Conservation (phyloP, 2,797 vertebrate species). For the Intellagama lesueurii region DNA sequence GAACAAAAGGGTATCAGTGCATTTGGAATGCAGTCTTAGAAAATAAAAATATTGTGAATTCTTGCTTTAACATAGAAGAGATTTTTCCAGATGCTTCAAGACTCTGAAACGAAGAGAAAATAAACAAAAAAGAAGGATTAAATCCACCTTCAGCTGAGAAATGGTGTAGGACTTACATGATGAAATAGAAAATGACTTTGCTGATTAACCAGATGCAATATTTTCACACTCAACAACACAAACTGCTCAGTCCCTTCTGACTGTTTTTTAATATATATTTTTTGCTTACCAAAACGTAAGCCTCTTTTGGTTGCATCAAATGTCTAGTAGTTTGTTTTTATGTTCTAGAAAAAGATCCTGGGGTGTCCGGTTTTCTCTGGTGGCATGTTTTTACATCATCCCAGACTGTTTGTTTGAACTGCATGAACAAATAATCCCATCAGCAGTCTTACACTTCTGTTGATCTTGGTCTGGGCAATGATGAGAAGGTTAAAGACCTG, state of each 20-base stretch:
- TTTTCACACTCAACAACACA: neutral
- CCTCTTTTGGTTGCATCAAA: constrained; percentile 23
- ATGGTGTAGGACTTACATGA: neutral
- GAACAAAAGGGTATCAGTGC: neutral
- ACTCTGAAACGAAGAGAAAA: too few species aligned
- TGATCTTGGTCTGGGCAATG: constrained; percentile 67
- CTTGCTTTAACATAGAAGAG: neutral
- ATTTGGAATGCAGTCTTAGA: neutral
- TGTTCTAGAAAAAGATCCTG: neutral
- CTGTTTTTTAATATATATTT: constrained; percentile 13
- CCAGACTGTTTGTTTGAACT: constrained; percentile 67
- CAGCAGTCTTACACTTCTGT: constrained; percentile 60
- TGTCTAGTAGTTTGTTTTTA: constrained; percentile 40
- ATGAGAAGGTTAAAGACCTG: constrained; percentile 69
- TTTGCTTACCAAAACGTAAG: constrained; percentile 26
- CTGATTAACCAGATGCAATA: neutral
- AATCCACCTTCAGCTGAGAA: neutral
- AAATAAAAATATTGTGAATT: neutral
- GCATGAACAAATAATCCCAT: constrained; percentile 46
- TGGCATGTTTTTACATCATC: neutral
- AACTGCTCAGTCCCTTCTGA: constrained; percentile 8
- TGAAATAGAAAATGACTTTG: constrained; percentile 22
- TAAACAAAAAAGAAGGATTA: too few species aligned
- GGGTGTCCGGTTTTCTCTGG: constrained; percentile 43
- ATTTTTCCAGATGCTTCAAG: neutral